A percentile compares a stretch with the other conserved stretches of the same genome.
Evolutionary conservation across 2,797 vertebrate genomes (phyloP).

Genomic region (Diceros bicornis): DNA sequence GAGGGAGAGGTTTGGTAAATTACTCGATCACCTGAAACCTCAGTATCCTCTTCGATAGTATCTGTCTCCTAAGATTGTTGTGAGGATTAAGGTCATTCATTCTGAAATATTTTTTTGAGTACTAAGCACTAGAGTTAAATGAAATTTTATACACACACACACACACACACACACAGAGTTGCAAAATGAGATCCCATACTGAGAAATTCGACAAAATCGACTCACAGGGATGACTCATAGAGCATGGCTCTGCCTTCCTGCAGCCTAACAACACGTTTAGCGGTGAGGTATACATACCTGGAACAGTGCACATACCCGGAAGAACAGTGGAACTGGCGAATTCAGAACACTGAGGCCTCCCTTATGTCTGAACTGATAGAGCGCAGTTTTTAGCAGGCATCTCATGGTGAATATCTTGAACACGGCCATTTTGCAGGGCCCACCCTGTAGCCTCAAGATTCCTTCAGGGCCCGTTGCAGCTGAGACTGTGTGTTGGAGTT

Average conservation of each 20-base stretch:
- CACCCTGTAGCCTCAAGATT: not conserved
- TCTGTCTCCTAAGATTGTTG: not conserved
- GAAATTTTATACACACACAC: not conserved
- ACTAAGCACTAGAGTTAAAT: not conserved
- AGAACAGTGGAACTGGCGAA: not conserved
- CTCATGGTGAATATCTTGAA: not conserved
- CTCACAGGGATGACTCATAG: not conserved
- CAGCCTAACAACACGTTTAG: no score
- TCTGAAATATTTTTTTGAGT: not conserved
- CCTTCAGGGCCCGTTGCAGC: not conserved
- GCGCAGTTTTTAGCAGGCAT: not conserved
- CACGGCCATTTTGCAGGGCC: not conserved
- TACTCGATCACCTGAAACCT: not conserved
- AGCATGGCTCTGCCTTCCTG: not conserved
- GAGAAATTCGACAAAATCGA: not conserved
- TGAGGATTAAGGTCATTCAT: not conserved
- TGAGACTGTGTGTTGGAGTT: not conserved
- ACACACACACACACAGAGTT: not conserved
- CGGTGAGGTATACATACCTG: not conserved
- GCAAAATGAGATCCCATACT: not conserved
- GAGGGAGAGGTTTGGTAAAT: not conserved
- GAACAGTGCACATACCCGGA: not conserved
- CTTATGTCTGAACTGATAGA: fast-evolving
- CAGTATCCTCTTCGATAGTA: not conserved
- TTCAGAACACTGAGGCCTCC: not conserved